Evolutionary conservation across 2,113 vertebrate species (phyloP).

Genomic region (Zapus hudsonius): DNA sequence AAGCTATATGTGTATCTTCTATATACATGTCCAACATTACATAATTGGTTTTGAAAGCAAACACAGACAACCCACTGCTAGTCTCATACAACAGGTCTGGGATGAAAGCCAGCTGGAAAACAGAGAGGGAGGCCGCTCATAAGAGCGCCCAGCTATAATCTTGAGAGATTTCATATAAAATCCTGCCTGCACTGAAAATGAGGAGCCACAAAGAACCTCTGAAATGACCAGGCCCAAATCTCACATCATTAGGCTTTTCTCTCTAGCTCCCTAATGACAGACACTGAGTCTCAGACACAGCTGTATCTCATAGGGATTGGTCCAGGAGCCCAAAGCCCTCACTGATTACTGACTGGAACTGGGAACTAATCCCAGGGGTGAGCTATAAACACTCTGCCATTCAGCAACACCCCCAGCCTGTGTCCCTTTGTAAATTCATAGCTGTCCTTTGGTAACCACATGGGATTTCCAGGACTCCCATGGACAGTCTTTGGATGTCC

Average conservation of each 20-base stretch:
- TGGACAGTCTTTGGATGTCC: background rate
- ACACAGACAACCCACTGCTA: background rate
- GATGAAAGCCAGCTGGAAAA: background rate
- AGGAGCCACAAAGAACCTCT: background rate
- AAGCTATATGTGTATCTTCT: background rate
- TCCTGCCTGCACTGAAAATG: background rate
- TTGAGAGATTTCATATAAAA: conserved; percentile 21
- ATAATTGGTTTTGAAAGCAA: background rate
- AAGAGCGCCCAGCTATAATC: background rate
- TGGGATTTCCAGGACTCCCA: background rate
- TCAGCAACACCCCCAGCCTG: background rate
- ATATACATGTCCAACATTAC: conserved; percentile 2
- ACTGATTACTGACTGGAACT: background rate
- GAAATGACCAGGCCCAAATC: background rate
- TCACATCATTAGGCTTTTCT: background rate
- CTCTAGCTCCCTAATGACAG: background rate
- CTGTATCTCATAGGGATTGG: background rate
- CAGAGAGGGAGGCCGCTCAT: background rate
- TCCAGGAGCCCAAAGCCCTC: background rate
- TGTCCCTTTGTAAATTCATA: background rate
- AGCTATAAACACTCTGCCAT: background rate
- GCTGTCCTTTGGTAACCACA: background rate
- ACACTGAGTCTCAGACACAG: background rate
- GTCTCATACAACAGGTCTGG: background rate
- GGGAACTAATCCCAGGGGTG: background rate